A percentile compares a stretch with the other conserved stretches of the same genome.
Conservation (phyloP, 2,888 invertebrate species). For the Tenthredo amoena region DNA sequence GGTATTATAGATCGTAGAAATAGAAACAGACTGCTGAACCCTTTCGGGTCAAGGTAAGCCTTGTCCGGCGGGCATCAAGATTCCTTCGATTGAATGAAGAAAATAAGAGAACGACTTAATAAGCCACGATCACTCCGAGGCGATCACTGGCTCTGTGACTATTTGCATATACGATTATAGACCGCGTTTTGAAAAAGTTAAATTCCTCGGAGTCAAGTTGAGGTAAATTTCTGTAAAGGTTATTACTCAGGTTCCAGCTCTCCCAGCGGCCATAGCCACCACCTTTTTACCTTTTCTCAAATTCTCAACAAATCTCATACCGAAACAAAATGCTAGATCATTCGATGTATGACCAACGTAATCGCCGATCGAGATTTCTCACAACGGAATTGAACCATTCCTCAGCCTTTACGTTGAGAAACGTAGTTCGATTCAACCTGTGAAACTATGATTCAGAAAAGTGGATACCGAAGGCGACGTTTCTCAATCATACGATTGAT, state of each 20-base stretch:
- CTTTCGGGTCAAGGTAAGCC: conserved; percentile 73
- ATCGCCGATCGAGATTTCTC: background rate
- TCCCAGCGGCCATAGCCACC: background rate
- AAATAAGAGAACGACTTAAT: conserved; percentile 77
- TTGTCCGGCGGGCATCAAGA: conserved; percentile 41
- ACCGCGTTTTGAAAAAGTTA: conserved; percentile 66
- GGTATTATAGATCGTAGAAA: background rate
- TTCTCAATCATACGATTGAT: too few relatives aligned
- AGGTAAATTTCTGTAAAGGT: conserved; percentile 56
- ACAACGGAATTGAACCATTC: background rate
- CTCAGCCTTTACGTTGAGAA: background rate
- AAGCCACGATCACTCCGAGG: conserved; percentile 73
- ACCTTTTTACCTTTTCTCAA: background rate
- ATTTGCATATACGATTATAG: conserved; percentile 78
- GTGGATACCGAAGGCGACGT: background rate
- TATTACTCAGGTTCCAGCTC: background rate
- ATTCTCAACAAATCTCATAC: background rate
- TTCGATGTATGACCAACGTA: background rate
- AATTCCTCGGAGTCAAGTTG: conserved; percentile 68
- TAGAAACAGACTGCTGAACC: conserved; percentile 48
- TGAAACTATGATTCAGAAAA: background rate
- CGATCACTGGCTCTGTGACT: conserved; percentile 74
- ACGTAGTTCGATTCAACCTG: background rate
- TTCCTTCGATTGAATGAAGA: conserved; percentile 71
- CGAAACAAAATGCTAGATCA: background rate